Percentiles rank a stretch among this genome's conserved stretches.
phyloP scores from a whole-genome alignment of 2,113 vertebrate species.

The Ibidorhyncha struthersii region DNA sequence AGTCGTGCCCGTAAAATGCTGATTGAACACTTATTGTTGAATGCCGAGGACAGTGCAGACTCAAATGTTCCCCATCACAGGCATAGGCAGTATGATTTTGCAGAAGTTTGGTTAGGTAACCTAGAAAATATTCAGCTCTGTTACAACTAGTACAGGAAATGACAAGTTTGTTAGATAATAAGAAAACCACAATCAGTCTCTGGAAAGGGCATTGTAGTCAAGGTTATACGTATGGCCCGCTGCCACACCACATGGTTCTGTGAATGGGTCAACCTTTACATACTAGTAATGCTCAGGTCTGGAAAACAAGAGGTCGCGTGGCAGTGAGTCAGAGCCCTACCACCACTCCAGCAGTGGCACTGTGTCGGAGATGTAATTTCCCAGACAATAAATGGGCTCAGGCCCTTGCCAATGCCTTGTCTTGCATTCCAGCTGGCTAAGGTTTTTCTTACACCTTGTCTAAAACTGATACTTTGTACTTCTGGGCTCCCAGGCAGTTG shows the following conservation, averaged over 20 bases:
- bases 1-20: slow-evolving; percentile 87
- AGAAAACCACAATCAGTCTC: background rate
- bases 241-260: background rate
- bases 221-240: background rate
- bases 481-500: background rate
- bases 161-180: background rate
- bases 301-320: background rate
- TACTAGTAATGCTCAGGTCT: background rate
- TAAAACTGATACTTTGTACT: background rate
- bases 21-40: slow-evolving; percentile 92
- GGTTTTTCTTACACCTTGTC: background rate
- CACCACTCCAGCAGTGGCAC: background rate
- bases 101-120: slow-evolving; percentile 93
- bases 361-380: background rate
- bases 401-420: background rate
- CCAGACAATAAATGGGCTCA: background rate
- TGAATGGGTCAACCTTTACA: slow-evolving; percentile 10
- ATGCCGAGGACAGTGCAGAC: slow-evolving; percentile 90
- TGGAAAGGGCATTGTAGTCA: slow-evolving; percentile 28
- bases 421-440: background rate
- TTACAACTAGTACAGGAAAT: slow-evolving; percentile 64
- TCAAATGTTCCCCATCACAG: slow-evolving; percentile 87
- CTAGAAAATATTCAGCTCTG: slow-evolving; percentile 78
- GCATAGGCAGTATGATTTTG: slow-evolving; percentile 89
- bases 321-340: background rate